Conservation (phyloP, 2,888 invertebrate species). For the Trachelus stipa region DNA sequence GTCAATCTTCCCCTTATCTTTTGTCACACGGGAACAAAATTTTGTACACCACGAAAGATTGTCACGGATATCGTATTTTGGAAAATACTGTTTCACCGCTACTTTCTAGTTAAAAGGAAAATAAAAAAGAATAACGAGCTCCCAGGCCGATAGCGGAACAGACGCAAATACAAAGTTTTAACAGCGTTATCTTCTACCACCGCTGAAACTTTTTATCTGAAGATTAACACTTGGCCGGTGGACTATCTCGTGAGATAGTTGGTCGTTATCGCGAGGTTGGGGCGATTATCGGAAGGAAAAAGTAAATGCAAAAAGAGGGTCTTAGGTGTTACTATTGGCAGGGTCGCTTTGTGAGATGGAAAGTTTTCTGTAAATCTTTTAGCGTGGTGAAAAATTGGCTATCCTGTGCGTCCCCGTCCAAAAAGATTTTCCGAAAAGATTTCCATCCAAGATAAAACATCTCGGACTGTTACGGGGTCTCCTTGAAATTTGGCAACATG, state of each 20-base stretch:
- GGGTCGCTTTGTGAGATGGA: not conserved
- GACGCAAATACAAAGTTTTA: conserved; percentile 28
- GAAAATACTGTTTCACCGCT: not conserved
- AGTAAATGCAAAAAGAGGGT: not conserved
- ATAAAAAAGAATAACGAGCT: not conserved
- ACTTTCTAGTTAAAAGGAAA: not conserved
- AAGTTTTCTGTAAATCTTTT: not conserved
- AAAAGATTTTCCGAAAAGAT: not conserved
- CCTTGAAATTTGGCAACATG: conserved; percentile 15
- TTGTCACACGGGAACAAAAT: not conserved
- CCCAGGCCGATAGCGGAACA: not conserved
- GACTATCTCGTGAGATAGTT: conserved; percentile 29
- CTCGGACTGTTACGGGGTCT: not conserved
- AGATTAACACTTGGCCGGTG: conserved; percentile 30
- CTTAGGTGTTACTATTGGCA: not conserved
- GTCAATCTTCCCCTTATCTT: not conserved
- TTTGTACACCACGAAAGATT: not conserved
- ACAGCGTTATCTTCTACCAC: conserved; percentile 31
- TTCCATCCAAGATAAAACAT: not conserved
- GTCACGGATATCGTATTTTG: not conserved
- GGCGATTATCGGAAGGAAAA: not conserved
- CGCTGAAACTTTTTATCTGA: conserved; percentile 27
- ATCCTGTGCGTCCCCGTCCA: not conserved
- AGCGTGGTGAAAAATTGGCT: not conserved
- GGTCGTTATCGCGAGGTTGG: not conserved